Percentiles rank a stretch among this genome's conserved stretches.
These are phyloP conservation scores for Troilus luridus DNA, from an alignment of 2,888 invertebrate species.

Conservation along the genomic window DNA sequence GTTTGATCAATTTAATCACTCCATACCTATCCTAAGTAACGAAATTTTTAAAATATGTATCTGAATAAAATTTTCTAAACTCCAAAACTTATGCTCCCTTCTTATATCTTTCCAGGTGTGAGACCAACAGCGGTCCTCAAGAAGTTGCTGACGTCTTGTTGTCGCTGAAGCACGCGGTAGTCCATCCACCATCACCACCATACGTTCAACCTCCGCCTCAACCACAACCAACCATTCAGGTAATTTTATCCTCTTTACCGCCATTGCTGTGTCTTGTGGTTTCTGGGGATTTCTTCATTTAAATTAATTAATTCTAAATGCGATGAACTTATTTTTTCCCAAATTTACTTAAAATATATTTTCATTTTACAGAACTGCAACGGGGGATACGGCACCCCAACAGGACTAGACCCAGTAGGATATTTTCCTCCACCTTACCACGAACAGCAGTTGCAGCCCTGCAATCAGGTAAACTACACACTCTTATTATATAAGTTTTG, in stretches of 20 bases:
- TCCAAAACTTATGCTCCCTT: not conserved
- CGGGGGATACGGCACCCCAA: slow-evolving; percentile 59
- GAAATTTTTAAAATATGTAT: not conserved
- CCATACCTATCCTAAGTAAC: not conserved
- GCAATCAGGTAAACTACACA: slow-evolving; percentile 60
- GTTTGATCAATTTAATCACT: not conserved
- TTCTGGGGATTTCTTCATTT: not conserved
- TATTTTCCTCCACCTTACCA: slow-evolving; percentile 62
- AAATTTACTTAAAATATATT: not conserved
- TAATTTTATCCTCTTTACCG: not conserved
- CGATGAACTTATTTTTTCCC: not conserved
- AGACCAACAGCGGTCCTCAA: slow-evolving; percentile 70
- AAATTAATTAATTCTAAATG: no score
- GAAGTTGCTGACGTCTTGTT: slow-evolving; percentile 91
- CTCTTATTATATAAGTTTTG: not conserved
- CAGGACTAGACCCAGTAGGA: slow-evolving; percentile 60
- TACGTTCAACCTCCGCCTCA: slow-evolving; percentile 55
- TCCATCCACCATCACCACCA: slow-evolving; percentile 75
- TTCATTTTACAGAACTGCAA: slow-evolving; percentile 55
- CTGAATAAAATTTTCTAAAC: not conserved
- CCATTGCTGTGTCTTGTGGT: not conserved
- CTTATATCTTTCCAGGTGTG: slow-evolving; percentile 57
- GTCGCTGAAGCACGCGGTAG: slow-evolving; percentile 89
- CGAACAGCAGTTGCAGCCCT: slow-evolving; percentile 62
- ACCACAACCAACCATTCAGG: slow-evolving; percentile 58